These are phyloP conservation scores for Climacteris rufus DNA, from an alignment of 2,113 vertebrate genomes.

Conservation along the genomic window DNA sequence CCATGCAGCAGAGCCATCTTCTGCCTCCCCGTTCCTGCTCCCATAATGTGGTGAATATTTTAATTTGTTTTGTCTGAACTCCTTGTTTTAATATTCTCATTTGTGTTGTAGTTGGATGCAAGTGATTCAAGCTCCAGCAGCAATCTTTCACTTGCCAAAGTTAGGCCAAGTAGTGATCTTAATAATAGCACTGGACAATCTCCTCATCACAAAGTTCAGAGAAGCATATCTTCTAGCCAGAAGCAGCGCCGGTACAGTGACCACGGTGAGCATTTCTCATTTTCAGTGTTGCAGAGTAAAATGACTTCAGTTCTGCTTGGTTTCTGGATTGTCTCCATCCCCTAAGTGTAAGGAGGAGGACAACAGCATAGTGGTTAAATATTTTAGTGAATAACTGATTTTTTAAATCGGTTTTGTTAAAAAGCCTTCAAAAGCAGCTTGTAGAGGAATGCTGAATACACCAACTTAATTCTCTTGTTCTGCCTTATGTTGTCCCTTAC, in stretches of 20 bases:
- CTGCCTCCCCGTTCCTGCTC: neutral
- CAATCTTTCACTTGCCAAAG: constrained; percentile 92
- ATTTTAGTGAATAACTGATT: neutral
- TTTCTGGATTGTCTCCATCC: neutral
- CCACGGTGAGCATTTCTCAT: constrained; percentile 80
- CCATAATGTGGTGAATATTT: neutral
- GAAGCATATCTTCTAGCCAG: constrained; percentile 91
- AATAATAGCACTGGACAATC: constrained; percentile 90
- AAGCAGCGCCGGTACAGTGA: constrained; percentile 96
- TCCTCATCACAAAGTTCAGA: constrained; percentile 93
- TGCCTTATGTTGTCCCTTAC: neutral
- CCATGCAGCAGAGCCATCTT: neutral
- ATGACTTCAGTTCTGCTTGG: neutral
- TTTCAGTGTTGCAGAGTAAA: neutral
- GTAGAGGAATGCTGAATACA: neutral
- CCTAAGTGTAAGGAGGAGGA: neutral
- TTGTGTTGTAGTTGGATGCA: constrained; percentile 83
- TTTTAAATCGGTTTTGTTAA: neutral
- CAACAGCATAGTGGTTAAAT: neutral
- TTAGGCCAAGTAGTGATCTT: constrained; percentile 91
- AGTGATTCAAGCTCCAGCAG: constrained; percentile 95
- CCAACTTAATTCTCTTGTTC: neutral
- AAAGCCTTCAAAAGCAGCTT: neutral
- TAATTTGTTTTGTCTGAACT: constrained; percentile 26
- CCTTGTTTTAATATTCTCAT: constrained; percentile 37